These are phyloP conservation scores for Euglossa dilemma DNA, from an alignment of 1,140 invertebrate genomes.

Conservation along the genomic window DNA sequence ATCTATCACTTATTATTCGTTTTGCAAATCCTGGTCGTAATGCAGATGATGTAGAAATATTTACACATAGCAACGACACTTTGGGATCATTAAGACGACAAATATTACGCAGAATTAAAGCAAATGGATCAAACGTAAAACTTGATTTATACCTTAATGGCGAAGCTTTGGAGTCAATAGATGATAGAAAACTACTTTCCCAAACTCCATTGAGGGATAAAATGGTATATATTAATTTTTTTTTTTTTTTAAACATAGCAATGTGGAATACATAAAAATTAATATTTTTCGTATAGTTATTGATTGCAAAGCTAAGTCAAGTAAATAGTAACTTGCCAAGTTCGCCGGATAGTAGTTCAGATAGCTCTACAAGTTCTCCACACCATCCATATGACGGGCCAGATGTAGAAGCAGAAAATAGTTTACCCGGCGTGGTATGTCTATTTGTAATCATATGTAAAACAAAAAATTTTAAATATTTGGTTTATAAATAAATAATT, in stretches of 20 bases:
- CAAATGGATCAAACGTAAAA: slow-evolving; percentile 88
- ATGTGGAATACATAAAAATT: neutral
- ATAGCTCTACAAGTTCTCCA: slow-evolving; percentile 94
- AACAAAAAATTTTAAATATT: slow-evolving; percentile 5
- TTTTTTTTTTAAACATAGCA: neutral
- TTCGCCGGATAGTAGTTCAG: slow-evolving; percentile 93
- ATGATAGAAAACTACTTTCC: slow-evolving; percentile 94
- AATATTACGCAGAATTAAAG: slow-evolving; percentile 89
- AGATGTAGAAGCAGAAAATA: slow-evolving; percentile 93
- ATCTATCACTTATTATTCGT: slow-evolving; percentile 92
- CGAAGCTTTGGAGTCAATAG: slow-evolving; percentile 92
- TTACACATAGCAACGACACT: slow-evolving; percentile 97
- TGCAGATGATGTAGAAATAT: slow-evolving; percentile 95
- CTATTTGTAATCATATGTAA: neutral
- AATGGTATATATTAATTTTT: slow-evolving; percentile 86
- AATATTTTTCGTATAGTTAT: slow-evolving; percentile 82
- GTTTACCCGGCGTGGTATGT: slow-evolving; percentile 94
- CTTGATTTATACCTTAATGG: slow-evolving; percentile 95
- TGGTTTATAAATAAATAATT: neutral
- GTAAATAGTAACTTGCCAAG: slow-evolving; percentile 91
- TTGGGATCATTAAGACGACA: slow-evolving; percentile 90
- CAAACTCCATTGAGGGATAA: slow-evolving; percentile 95
- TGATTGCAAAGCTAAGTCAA: slow-evolving; percentile 93
- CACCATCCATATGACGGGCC: slow-evolving; percentile 90
- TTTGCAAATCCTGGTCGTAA: slow-evolving; percentile 95